phyloP scores from a whole-genome alignment of 2,113 vertebrate species.

The Myotis davidii region DNA sequence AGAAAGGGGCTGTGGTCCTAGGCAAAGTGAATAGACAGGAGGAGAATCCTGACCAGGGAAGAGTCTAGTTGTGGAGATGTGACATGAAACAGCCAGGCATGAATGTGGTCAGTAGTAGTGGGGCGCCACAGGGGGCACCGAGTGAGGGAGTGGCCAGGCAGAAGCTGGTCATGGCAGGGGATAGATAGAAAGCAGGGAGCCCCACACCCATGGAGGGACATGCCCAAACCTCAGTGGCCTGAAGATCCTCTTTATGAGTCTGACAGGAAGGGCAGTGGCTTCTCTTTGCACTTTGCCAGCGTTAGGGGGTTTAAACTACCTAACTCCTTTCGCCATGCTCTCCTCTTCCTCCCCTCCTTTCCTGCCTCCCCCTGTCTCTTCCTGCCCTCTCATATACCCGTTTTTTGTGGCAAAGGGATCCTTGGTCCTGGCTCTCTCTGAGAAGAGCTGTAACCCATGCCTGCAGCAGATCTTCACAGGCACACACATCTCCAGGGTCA shows the following conservation, averaged over 20 bases:
- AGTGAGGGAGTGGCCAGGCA: neutral
- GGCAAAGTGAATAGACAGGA: neutral
- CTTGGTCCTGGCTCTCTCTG: neutral
- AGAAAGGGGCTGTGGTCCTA: neutral
- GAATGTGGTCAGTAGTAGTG: neutral
- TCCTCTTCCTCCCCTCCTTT: neutral
- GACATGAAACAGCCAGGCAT: neutral
- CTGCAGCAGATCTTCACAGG: neutral
- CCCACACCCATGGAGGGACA: neutral
- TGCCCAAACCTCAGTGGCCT: neutral
- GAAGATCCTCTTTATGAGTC: neutral
- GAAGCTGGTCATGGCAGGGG: neutral
- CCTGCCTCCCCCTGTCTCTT: neutral
- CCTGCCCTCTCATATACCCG: neutral
- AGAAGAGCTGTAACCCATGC: neutral
- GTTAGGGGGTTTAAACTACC: neutral
- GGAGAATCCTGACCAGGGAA: constrained; percentile 4
- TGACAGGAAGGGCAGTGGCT: neutral
- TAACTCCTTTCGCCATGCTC: neutral
- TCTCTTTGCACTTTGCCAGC: neutral
- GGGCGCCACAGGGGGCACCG: neutral
- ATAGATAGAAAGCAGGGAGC: neutral
- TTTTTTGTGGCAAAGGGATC: neutral
- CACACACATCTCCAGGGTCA: neutral
- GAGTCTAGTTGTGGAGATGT: neutral